Conservation (phyloP, 2,888 invertebrate species). For the Cosmopolites sordidus region DNA sequence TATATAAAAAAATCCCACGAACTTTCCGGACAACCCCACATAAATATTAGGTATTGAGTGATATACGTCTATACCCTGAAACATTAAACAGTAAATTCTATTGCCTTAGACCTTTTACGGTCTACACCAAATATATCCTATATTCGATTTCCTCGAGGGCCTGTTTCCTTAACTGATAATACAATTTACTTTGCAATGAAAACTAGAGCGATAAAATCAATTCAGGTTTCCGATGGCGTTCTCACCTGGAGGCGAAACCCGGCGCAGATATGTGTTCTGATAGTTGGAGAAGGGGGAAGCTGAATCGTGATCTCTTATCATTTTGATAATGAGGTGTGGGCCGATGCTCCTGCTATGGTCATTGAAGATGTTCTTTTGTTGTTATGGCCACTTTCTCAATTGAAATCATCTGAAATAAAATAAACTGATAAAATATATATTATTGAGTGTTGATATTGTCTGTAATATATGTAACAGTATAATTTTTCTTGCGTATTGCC, state of each 20-base stretch:
- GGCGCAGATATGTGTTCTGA: slow-evolving; percentile 37
- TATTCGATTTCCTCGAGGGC: background rate
- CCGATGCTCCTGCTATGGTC: slow-evolving; percentile 9
- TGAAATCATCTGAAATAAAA: slow-evolving; percentile 24
- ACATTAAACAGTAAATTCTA: too few relatives aligned
- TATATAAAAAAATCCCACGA: too few relatives aligned
- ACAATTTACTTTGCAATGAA: background rate
- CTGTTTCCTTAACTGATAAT: slow-evolving; percentile 1
- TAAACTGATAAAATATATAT: too few relatives aligned
- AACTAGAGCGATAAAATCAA: background rate
- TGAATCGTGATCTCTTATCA: slow-evolving; percentile 37
- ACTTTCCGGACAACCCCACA: too few relatives aligned
- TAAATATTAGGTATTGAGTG: too few relatives aligned
- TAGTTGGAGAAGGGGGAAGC: slow-evolving; percentile 41
- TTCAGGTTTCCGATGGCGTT: background rate
- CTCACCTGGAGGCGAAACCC: slow-evolving; percentile 28
- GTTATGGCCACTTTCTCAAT: background rate
- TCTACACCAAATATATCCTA: background rate
- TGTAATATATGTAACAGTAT: too few relatives aligned
- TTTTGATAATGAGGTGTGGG: slow-evolving; percentile 22
- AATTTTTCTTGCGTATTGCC: too few relatives aligned
- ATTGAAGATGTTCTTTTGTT: slow-evolving; percentile 4
- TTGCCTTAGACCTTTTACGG: background rate
- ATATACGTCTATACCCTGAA: too few relatives aligned
- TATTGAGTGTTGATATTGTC: too few relatives aligned